Evolutionary conservation across 2,797 vertebrate genomes (phyloP).

Genomic region (Neosilurus mollespiculum): DNA sequence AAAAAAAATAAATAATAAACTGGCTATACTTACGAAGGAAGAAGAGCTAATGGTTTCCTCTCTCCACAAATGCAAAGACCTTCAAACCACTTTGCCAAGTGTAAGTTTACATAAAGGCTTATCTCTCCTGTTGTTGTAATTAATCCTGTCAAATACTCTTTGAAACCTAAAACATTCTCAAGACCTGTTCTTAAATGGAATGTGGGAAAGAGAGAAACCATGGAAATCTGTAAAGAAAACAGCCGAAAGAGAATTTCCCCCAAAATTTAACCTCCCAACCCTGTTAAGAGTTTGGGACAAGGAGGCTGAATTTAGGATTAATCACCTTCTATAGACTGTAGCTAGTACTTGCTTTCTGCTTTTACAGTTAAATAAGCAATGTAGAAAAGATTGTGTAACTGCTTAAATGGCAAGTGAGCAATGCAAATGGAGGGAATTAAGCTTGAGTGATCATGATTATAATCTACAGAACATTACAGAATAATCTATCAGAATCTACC

Average conservation of each 20-base stretch:
- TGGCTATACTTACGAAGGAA: constrained; percentile 42
- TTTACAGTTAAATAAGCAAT: constrained; percentile 59
- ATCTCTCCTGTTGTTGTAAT: constrained; percentile 59
- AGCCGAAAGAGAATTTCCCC: constrained; percentile 24
- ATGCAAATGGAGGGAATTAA: constrained; percentile 42
- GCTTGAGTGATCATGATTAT: constrained; percentile 43
- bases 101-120: constrained; percentile 59
- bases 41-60: constrained; percentile 60
- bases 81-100: constrained; percentile 28
- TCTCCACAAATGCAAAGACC: constrained; percentile 33
- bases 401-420: constrained; percentile 48
- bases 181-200: constrained; percentile 36
- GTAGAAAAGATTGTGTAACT: constrained; percentile 54
- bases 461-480: constrained; percentile 22
- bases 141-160: constrained; percentile 59
- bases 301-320: constrained; percentile 57
- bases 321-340: constrained; percentile 60
- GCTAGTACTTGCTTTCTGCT: constrained; percentile 50
- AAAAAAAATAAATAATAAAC: constrained; percentile 47
- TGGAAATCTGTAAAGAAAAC: constrained; percentile 59
- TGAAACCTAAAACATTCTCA: constrained; percentile 56
- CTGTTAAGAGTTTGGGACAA: constrained; percentile 57
- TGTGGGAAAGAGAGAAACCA: constrained; percentile 37
- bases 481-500: constrained; percentile 21
- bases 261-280: constrained; percentile 51